Percentiles rank a stretch among this genome's conserved stretches.
These are phyloP conservation scores for Cololabis saira DNA, from an alignment of 2,113 vertebrate genomes.

Conservation along the genomic window DNA sequence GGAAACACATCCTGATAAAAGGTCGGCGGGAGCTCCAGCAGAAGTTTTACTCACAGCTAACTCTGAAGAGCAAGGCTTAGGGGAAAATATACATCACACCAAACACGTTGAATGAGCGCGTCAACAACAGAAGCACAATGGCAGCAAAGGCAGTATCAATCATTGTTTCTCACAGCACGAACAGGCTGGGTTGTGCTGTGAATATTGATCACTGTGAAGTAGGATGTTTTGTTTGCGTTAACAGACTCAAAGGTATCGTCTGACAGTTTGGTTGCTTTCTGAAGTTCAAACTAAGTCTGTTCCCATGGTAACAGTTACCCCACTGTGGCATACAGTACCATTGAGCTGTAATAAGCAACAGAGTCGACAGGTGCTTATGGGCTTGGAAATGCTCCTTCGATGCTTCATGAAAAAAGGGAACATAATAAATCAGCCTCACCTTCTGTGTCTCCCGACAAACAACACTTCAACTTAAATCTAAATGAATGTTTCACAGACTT, in stretches of 20 bases:
- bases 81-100: not conserved
- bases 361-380: too few relatives aligned
- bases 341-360: too few relatives aligned
- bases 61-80: conserved; percentile 4
- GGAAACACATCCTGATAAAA: conserved; percentile 37
- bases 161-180: not conserved
- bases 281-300: too few relatives aligned
- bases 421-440: too few relatives aligned
- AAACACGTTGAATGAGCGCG: not conserved
- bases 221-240: conserved; percentile 13
- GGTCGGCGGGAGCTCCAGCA: not conserved
- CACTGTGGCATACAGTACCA: too few relatives aligned
- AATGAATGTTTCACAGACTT: too few relatives aligned
- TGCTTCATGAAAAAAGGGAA: too few relatives aligned
- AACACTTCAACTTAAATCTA: too few relatives aligned
- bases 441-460: too few relatives aligned
- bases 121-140: not conserved
- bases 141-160: not conserved
- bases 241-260: conserved; percentile 1
- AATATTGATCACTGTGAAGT: not conserved
- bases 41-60: not conserved
- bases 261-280: too few relatives aligned
- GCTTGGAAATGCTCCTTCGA: too few relatives aligned
- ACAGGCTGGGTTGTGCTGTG: not conserved
- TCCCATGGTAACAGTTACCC: too few relatives aligned